These are phyloP conservation scores for Phocoena sinus DNA, from an alignment of 2,113 vertebrate species.

Conservation along the genomic window DNA sequence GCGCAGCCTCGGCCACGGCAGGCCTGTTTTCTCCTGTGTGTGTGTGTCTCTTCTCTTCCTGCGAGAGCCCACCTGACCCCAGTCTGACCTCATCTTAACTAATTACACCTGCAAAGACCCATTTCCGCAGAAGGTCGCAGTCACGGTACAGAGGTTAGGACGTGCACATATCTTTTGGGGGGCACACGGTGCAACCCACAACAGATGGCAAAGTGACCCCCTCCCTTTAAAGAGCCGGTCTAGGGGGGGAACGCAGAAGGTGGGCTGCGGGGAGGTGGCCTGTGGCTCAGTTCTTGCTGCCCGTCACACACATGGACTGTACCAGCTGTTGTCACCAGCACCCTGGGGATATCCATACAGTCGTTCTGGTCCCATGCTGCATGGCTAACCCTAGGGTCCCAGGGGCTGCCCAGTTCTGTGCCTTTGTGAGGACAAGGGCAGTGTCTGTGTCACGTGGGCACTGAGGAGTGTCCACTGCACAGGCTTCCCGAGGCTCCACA, in stretches of 20 bases:
- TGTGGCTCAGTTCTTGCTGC: background rate
- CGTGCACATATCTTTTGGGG: fast-evolving
- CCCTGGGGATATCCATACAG: fast-evolving
- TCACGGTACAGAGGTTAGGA: too few relatives aligned
- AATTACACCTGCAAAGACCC: background rate
- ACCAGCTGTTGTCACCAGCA: background rate
- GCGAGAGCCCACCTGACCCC: fast-evolving
- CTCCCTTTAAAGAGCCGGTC: background rate
- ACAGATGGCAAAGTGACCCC: too few relatives aligned
- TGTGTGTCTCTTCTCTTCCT: background rate
- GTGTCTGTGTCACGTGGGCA: fast-evolving
- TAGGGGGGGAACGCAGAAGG: background rate
- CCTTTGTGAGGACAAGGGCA: background rate
- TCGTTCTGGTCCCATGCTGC: background rate
- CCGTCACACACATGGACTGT: fast-evolving
- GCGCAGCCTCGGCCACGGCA: background rate
- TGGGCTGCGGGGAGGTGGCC: fast-evolving
- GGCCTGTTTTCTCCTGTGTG: background rate
- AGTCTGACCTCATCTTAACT: background rate
- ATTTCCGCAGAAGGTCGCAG: background rate
- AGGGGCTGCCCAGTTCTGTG: background rate
- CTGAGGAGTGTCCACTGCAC: fast-evolving
- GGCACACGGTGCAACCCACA: background rate
- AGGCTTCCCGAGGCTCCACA: too few relatives aligned
- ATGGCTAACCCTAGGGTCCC: background rate